Evolutionary conservation across 2,113 vertebrate genomes (phyloP).

Genomic region (Urocolius indicus): DNA sequence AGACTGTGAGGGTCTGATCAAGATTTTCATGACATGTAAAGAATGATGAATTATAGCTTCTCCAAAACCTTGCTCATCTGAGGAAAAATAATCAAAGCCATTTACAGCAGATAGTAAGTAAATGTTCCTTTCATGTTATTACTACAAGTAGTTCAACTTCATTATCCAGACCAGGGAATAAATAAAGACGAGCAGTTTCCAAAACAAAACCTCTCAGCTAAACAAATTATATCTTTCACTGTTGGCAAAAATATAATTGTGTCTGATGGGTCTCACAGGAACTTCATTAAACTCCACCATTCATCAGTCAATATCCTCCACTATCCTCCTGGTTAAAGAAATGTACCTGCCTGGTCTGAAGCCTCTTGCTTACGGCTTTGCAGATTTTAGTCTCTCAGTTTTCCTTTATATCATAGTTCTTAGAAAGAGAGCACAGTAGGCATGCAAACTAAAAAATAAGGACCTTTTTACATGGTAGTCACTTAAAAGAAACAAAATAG

Average conservation of each 20-base stretch:
- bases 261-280: neutral
- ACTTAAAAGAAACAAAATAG: neutral
- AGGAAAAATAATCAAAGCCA: conserved; percentile 35
- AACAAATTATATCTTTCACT: neutral
- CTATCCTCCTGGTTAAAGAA: neutral
- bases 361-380: neutral
- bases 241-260: neutral
- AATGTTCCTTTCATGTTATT: conserved; percentile 21
- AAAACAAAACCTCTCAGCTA: neutral
- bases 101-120: conserved; percentile 30
- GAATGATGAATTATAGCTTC: neutral
- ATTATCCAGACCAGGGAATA: neutral
- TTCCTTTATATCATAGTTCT: neutral
- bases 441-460: neutral
- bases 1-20: conserved; percentile 19
- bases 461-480: neutral
- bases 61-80: conserved; percentile 22
- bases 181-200: neutral
- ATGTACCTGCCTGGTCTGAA: neutral
- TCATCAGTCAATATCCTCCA: neutral
- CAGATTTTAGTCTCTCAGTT: neutral
- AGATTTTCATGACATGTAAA: neutral
- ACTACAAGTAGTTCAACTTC: conserved; percentile 14
- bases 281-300: neutral
- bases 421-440: neutral